phyloP scores from a whole-genome alignment of 2,888 invertebrate genomes.

The Melinaea marsaeus region DNA sequence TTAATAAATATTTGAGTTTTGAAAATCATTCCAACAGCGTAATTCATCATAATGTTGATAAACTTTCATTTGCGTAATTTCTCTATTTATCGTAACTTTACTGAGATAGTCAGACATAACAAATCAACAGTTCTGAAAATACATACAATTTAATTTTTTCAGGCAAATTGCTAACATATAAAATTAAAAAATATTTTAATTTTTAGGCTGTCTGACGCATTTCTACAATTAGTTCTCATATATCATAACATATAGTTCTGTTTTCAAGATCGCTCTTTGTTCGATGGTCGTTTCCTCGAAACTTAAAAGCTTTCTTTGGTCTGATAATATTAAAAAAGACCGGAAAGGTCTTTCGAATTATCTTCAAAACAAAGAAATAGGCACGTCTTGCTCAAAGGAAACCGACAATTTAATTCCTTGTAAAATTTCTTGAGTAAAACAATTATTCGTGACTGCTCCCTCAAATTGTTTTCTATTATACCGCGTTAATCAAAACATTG shows the following conservation, averaged over 20 bases:
- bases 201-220: conserved; percentile 3
- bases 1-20: too few species aligned
- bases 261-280: conserved; percentile 13
- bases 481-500: conserved; percentile 30
- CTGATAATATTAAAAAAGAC: conserved; percentile 35
- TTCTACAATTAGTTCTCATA: conserved; percentile 3
- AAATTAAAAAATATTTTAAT: too few species aligned
- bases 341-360: conserved; percentile 32
- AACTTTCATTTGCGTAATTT: too few species aligned
- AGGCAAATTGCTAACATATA: too few species aligned
- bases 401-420: conserved; percentile 45
- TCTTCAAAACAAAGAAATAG: conserved; percentile 29
- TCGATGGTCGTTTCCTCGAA: conserved; percentile 18
- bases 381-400: conserved; percentile 40
- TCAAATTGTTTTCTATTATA: conserved; percentile 27
- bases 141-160: too few species aligned
- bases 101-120: not conserved
- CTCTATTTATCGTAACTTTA: too few species aligned
- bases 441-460: conserved; percentile 41
- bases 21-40: too few species aligned
- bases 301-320: conserved; percentile 24
- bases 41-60: too few species aligned
- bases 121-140: too few species aligned
- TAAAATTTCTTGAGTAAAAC: conserved; percentile 39
- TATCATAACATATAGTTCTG: too few species aligned